phyloP scores from a whole-genome alignment of 2,113 vertebrate species.

The Cyprinodon brontotheroides region DNA sequence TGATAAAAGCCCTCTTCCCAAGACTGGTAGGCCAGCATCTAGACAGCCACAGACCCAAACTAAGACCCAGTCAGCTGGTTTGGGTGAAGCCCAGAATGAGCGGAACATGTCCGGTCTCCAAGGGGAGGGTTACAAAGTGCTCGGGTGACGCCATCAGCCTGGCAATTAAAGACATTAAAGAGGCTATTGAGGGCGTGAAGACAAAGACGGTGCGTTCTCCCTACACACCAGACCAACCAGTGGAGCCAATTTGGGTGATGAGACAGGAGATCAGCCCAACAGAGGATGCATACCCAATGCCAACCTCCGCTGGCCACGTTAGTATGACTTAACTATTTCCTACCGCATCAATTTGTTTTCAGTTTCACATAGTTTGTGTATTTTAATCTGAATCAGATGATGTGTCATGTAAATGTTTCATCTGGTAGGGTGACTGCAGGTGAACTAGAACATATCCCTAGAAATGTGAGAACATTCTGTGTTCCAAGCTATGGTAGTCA shows the following conservation, averaged over 20 bases:
- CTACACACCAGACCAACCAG: slow-evolving; percentile 91
- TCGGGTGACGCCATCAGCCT: slow-evolving; percentile 91
- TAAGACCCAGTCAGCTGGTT: slow-evolving; percentile 56
- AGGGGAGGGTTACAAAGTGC: slow-evolving; percentile 75
- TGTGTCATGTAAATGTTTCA: background rate
- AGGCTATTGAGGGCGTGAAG: slow-evolving; percentile 97
- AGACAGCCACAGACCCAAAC: slow-evolving; percentile 79
- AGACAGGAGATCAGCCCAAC: slow-evolving; percentile 91
- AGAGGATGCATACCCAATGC: slow-evolving; percentile 83
- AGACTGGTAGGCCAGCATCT: slow-evolving; percentile 76
- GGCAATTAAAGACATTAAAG: slow-evolving; percentile 96
- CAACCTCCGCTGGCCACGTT: slow-evolving; percentile 81
- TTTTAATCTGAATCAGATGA: background rate
- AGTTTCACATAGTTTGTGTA: background rate
- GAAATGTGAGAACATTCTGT: background rate
- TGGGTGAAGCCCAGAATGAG: slow-evolving; percentile 39
- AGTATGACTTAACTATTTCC: slow-evolving; percentile 65
- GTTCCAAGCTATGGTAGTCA: too few relatives aligned
- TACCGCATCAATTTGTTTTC: background rate
- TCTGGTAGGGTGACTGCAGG: too few relatives aligned
- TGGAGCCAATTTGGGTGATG: slow-evolving; percentile 98
- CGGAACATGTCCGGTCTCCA: slow-evolving; percentile 4
- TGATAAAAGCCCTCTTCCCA: slow-evolving; percentile 86
- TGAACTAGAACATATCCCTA: background rate
- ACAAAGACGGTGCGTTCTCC: slow-evolving; percentile 92